Percentiles rank a stretch among this genome's conserved stretches.
Evolutionary conservation across 2,113 vertebrate genomes (phyloP).

Genomic region (Phrynocephalus versicolor): DNA sequence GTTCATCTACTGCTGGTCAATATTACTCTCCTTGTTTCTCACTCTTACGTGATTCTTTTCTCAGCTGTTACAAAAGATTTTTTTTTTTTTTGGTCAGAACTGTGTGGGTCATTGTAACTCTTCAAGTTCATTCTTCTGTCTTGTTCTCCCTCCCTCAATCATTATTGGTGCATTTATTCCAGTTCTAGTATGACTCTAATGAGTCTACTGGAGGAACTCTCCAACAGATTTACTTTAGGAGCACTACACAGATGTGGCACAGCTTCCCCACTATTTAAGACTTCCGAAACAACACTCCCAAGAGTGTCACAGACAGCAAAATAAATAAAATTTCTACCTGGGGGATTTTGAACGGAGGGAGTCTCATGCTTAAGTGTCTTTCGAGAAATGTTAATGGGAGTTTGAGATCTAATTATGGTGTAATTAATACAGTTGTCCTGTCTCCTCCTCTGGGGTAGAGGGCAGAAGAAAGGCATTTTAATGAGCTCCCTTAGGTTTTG

Average conservation of each 20-base stretch:
- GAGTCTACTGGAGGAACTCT: conserved; percentile 34
- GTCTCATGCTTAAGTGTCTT: conserved; percentile 37
- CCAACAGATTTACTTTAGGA: conserved; percentile 41
- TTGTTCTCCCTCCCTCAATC: conserved; percentile 35
- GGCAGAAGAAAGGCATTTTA: conserved; percentile 44
- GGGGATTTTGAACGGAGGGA: not conserved
- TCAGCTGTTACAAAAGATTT: not conserved
- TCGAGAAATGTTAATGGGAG: conserved; percentile 40
- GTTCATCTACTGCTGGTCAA: not conserved
- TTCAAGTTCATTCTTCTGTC: conserved; percentile 27
- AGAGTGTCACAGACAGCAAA: conserved; percentile 20
- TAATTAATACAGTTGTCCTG: conserved; percentile 52
- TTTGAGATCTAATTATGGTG: conserved; percentile 38
- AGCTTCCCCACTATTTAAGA: conserved; percentile 2
- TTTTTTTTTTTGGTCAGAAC: not conserved
- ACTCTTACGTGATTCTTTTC: not conserved
- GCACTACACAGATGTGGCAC: conserved; percentile 32
- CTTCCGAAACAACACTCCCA: conserved; percentile 24
- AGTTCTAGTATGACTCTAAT: conserved; percentile 28
- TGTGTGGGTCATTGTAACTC: not conserved
- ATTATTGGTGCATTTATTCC: conserved; percentile 5
- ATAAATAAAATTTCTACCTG: conserved; percentile 30
- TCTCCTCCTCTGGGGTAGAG: conserved; percentile 38
- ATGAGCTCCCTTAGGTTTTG: conserved; percentile 47
- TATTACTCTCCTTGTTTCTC: not conserved